Base-by-base conservation (phyloP, 1,140 invertebrate genomes). In the Maconellicoccus hirsutus region DNA sequence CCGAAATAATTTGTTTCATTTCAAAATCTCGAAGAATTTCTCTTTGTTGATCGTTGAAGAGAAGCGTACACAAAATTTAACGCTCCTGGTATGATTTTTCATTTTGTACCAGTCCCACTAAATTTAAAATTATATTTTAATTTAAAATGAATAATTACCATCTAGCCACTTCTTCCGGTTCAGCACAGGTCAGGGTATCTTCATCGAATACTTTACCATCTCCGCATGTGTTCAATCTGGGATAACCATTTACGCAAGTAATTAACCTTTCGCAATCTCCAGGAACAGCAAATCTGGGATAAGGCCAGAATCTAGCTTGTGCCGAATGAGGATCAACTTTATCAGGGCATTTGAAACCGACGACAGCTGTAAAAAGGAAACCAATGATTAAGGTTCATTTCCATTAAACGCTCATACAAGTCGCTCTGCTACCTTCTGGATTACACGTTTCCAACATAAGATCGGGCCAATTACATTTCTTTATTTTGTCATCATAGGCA, bases 381-480 rank as follows among this genome's bases (percentile, higher is more conserved):
- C n/a, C n/a, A n/a, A n/a, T n/a, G n/a, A n/a, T n/a, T n/a, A n/a
- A n/a, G n/a, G n/a, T n/a, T n/a, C n/a, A n/a, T n/a, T n/a, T n/a
- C n/a, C n/a, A n/a, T n/a, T n/a, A n/a, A n/a, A n/a, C n/a, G n/a
- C n/a, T n/a, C n/a, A n/a, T n/a, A n/a, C n/a, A n/a, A n/a, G n/a
- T 33, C 29, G 4, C 29, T 33, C 29, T 33, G 29, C 77, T 77
- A 90, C 89, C 87, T 84, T 94, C 92, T 69, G 92, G 90, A 78
- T 93, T 91, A 80, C 93, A 96, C 8, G 71, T 59, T 59, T 92
- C 89, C 52, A 91, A 79, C 0, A 95, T 83, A 69, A 92, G 85
- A 83, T 96, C 93, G 10, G 93, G 92, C 93, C 93, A 96, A 77
- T 95, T 93, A 83, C 93, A 96, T 23, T 86, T 86, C 76, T 96